Base-by-base conservation (phyloP, 1,140 invertebrate genomes). In the Drosophila cardini region DNA sequence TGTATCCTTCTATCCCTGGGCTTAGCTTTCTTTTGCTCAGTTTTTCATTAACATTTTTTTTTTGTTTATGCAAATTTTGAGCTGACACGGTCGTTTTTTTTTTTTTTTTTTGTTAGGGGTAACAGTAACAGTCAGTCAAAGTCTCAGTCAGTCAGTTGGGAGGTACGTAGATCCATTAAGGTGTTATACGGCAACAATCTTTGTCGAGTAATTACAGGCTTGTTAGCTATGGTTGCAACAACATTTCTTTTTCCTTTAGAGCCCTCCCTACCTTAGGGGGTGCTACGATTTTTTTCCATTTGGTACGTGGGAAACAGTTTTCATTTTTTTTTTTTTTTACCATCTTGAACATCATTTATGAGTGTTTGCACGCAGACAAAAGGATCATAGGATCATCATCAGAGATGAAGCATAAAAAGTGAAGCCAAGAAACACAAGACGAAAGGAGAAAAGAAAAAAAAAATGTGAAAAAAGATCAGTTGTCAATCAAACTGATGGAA, bases 141-240 rank as follows among this genome's bases (percentile, higher is more conserved):
- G 58, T 55, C 43, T 52, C 58, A 36, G 16, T n/a, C 15, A 34
- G 48, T 55, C 34, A 36, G 38, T 48, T 43, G 61, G 38, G 55
- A 64, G 40, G 38, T 58, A 72, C 68, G 80, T 5, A 2, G 21
- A 4, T 79, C 83, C 83, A 83, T 87, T 87, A 83, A 87, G 83
- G 83, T 87, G 83, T 86, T 86, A 80, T 72, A 80, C 36, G 72
- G 72, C 80, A 84, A 73, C 80, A 86, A 83, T 86, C 83, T 76
- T 50, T 71, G 84, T 64, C 80, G 77, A 87, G 84, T 87, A 87
- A 87, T 87, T 89, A 89, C 80, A 72, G 76, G 76, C 84, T 87
- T 89, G 84, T 87, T 87, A 89, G 84, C 84, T 87, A 89, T 84
- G 84, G 84, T 87, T 83, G 77, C 71, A 89, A 77, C 84, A 84